Conservation (phyloP, 2,888 invertebrate species). For the Troilus luridus region DNA sequence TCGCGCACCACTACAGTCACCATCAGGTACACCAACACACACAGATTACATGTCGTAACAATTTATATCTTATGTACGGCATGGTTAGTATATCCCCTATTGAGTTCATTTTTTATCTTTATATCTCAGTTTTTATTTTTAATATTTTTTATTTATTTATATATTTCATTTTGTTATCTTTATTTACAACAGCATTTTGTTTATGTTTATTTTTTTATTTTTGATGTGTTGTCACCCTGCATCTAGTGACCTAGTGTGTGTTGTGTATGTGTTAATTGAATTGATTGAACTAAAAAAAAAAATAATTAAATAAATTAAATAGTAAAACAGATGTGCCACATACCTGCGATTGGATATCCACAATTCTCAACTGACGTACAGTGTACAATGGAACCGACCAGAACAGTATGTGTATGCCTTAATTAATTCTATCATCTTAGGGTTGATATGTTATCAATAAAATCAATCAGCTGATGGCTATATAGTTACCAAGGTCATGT, state of each 20-base stretch:
- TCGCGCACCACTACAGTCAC: slow-evolving; percentile 18
- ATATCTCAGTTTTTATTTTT: neutral
- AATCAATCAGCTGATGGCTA: no score
- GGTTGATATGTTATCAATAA: no score
- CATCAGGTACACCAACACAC: slow-evolving; percentile 49
- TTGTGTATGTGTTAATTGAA: slow-evolving; percentile 1
- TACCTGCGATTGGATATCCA: slow-evolving; percentile 21
- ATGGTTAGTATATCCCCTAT: slow-evolving; percentile 50
- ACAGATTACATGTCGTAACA: slow-evolving; percentile 48
- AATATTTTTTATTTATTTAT: neutral
- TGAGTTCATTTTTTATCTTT: neutral
- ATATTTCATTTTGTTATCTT: neutral
- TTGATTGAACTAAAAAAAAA: neutral
- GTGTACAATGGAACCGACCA: neutral
- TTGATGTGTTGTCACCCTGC: slow-evolving; percentile 18
- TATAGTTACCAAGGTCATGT: no score
- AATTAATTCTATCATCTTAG: neutral
- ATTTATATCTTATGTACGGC: slow-evolving; percentile 48
- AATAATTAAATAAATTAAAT: neutral
- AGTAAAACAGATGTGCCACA: neutral
- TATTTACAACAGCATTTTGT: neutral
- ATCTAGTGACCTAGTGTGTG: slow-evolving; percentile 34
- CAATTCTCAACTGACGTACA: neutral
- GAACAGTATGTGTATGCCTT: neutral
- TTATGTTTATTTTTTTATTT: neutral